Evolutionary conservation across 2,888 invertebrate species (phyloP), one percentile per base, ranked within the genome.

Genomic region (Pristionchus entomophagus): DNA sequence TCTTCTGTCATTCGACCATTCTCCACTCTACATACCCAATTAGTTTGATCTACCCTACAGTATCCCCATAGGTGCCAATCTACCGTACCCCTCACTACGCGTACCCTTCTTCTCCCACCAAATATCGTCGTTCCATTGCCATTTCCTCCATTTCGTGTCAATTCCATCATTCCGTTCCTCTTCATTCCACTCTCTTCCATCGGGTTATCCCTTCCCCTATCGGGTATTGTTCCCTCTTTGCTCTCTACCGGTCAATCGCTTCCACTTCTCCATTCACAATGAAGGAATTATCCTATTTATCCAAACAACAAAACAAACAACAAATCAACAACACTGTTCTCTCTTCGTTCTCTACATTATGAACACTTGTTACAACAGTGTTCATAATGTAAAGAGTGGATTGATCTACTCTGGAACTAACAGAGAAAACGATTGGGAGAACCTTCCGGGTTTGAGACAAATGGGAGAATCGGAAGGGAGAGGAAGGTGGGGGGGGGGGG

Each of bases 101-200:
- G 73, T 73, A 12, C 41, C 56, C 10, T n/a, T 73, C 73, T 26
- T 41, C 73, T 45, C 38, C n/a, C 22, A 73, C 73, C 73, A 41
- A 73, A 73, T 73, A 73, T 73, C 73, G 45, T 22, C 19, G 32
- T 41, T n/a, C 17, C 73, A 41, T 73, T 41, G 73, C 45, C 73
- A 38, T 45, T 65, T 65, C 65, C 35, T 35, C 35, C 35, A n/a
- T 29, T 2, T 73, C 38, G 73, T 41, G 73, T 73, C 73, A 73
- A 73, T 45, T 41, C n/a, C 73, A 41, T 41, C 73, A 29, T 8
- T 45, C 65, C 45, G 4, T 69, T 73, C n/a, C 35, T 73, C 73
- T 73, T 73, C 73, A 73, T 73, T 73, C 73, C 73, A 73, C 38
- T 38, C 35, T 22, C 22, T 38, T 3, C 35, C 22, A 8, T 65